Evolutionary conservation across 2,113 vertebrate species (phyloP).

Genomic region (Montifringilla adamsi): DNA sequence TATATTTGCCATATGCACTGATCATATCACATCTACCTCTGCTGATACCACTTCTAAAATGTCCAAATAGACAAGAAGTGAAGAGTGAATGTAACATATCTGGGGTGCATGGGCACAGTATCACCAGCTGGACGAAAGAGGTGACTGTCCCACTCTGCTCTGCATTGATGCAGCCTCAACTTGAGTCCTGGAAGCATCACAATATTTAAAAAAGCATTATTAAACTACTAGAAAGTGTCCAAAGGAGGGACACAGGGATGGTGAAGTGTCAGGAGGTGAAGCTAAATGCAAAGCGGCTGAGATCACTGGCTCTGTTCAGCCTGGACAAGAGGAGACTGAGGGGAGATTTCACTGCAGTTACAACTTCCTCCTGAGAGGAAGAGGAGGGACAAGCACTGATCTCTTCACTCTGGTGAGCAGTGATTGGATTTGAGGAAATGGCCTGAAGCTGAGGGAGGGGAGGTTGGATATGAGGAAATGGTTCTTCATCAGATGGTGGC

Average conservation of each 20-base stretch:
- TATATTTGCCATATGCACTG: neutral
- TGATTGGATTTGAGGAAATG: neutral
- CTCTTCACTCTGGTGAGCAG: neutral
- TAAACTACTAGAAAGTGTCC: neutral
- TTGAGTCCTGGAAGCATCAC: neutral
- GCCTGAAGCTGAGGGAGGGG: neutral
- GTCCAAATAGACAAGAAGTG: neutral
- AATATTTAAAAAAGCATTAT: too few species aligned
- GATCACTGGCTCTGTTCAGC: neutral
- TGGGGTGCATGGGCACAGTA: neutral
- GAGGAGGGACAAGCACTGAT: neutral
- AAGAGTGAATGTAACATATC: neutral
- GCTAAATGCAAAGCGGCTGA: rapidly evolving
- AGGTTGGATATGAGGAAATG: too few species aligned
- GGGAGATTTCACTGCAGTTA: neutral
- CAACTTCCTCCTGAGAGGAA: neutral
- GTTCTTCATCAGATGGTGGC: neutral
- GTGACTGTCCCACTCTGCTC: neutral
- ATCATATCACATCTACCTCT: neutral
- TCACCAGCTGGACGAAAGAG: neutral
- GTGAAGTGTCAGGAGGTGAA: neutral
- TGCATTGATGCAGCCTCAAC: neutral
- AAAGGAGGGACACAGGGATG: neutral
- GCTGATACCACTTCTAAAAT: neutral
- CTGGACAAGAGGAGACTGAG: neutral